Evolutionary conservation across 2,888 invertebrate genomes (phyloP).

Genomic region (Colostygia pectinataria): DNA sequence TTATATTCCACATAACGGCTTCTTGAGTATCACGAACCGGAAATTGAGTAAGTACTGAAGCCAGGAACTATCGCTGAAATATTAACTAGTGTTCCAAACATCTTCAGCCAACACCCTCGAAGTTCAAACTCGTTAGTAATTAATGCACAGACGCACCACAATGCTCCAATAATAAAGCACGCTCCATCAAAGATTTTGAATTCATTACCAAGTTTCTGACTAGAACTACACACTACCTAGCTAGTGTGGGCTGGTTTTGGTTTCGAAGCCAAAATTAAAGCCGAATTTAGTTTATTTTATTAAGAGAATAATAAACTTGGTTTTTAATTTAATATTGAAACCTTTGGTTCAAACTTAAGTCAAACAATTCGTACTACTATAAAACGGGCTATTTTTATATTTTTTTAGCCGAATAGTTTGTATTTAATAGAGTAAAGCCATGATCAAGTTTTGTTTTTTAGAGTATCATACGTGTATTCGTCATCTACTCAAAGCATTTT

Average conservation of each 20-base stretch:
- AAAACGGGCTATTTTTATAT: too few species aligned
- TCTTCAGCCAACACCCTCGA: slow-evolving; percentile 24
- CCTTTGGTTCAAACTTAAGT: too few species aligned
- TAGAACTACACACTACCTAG: slow-evolving; percentile 57
- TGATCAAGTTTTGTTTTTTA: too few species aligned
- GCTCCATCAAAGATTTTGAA: slow-evolving; percentile 67
- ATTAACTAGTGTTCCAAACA: slow-evolving; percentile 21
- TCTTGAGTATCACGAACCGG: neutral
- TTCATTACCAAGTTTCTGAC: slow-evolving; percentile 71
- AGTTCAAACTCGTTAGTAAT: slow-evolving; percentile 43
- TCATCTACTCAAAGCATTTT: too few species aligned
- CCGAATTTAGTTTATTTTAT: neutral
- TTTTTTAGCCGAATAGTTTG: too few species aligned
- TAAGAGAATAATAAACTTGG: too few species aligned
- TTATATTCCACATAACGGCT: neutral
- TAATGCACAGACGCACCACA: slow-evolving; percentile 43
- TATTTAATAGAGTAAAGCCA: too few species aligned
- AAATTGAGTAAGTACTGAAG: slow-evolving; percentile 12
- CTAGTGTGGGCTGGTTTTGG: neutral
- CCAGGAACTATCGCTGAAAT: slow-evolving; percentile 17
- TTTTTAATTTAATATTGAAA: too few species aligned
- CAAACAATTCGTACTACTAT: too few species aligned
- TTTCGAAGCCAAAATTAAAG: neutral
- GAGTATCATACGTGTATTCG: too few species aligned
- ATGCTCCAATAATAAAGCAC: slow-evolving; percentile 57